Evolutionary conservation across 2,888 invertebrate genomes (phyloP).

Genomic region (Dicycla oo): DNA sequence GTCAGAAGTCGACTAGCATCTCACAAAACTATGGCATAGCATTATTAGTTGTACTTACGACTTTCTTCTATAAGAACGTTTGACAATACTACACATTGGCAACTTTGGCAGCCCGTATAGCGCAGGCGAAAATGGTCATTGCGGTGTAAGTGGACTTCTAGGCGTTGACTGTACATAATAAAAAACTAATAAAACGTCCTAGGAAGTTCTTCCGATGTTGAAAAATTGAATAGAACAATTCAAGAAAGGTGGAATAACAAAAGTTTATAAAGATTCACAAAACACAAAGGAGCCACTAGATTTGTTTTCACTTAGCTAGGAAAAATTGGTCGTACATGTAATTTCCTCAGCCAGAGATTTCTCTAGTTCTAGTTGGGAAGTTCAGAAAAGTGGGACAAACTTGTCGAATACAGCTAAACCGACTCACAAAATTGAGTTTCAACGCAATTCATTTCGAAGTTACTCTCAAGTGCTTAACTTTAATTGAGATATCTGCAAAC

Average conservation of each 20-base stretch:
- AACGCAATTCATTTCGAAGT: constrained; percentile 40
- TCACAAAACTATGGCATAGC: too few species aligned
- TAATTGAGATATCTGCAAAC: constrained; percentile 40
- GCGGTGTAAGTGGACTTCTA: too few species aligned
- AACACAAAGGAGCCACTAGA: background rate
- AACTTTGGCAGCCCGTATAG: too few species aligned
- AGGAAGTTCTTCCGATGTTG: background rate
- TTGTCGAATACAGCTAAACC: constrained; percentile 32
- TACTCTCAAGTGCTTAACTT: constrained; percentile 36
- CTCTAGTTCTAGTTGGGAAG: constrained; percentile 13
- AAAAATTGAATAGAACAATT: background rate
- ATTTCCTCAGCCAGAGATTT: constrained; percentile 26
- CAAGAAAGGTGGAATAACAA: background rate
- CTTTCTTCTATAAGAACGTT: too few species aligned
- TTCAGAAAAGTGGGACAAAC: constrained; percentile 45
- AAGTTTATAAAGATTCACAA: background rate
- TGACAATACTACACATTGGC: too few species aligned
- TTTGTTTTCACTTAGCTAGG: background rate
- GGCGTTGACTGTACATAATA: too few species aligned
- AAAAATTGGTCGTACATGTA: background rate
- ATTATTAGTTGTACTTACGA: too few species aligned
- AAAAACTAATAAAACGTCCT: constrained; percentile 3
- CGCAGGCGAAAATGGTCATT: too few species aligned
- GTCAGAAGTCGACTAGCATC: too few species aligned
- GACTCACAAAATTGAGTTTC: constrained; percentile 32